These are phyloP conservation scores for Oostethus manadensis DNA, from an alignment of 2,113 vertebrate species.

Conservation along the genomic window DNA sequence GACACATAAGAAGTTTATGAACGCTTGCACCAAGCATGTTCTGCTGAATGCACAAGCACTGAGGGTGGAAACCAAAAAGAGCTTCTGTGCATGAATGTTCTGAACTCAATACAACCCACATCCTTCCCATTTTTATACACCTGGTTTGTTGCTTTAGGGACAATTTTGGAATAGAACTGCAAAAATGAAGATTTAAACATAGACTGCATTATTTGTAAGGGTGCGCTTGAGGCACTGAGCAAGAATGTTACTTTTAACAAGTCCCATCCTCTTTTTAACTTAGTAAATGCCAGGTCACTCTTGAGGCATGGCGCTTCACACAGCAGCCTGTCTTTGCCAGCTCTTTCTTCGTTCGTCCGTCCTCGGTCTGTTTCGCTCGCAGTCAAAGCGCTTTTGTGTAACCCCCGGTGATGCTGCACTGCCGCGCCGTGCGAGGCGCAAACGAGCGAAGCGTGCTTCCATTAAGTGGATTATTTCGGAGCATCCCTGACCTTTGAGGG, in stretches of 20 bases:
- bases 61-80: slow-evolving; percentile 55
- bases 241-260: slow-evolving; percentile 49
- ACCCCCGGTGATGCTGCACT: slow-evolving; percentile 37
- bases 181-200: slow-evolving; percentile 31
- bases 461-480: slow-evolving; percentile 56
- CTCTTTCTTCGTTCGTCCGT: slow-evolving; percentile 32
- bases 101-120: slow-evolving; percentile 58
- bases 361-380: slow-evolving; percentile 27
- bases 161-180: slow-evolving; percentile 52
- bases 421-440: slow-evolving; percentile 25
- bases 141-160: slow-evolving; percentile 49
- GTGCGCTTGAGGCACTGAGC: slow-evolving; percentile 48
- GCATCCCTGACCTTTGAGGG: slow-evolving; percentile 47
- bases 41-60: slow-evolving; percentile 43
- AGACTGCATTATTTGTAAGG: slow-evolving; percentile 50
- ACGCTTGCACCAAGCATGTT: slow-evolving; percentile 59
- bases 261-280: slow-evolving; percentile 42
- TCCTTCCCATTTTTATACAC: slow-evolving; percentile 38
- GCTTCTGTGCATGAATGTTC: slow-evolving; percentile 52
- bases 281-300: slow-evolving; percentile 58
- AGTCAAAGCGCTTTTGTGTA: slow-evolving; percentile 37
- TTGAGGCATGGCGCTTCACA: slow-evolving; percentile 48
- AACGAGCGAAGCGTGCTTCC: slow-evolving; percentile 35
- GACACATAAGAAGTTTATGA: slow-evolving; percentile 60
- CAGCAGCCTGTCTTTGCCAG: slow-evolving; percentile 40